Conservation (phyloP, 2,113 vertebrate genomes). For the Grammomys dolichurus region DNA sequence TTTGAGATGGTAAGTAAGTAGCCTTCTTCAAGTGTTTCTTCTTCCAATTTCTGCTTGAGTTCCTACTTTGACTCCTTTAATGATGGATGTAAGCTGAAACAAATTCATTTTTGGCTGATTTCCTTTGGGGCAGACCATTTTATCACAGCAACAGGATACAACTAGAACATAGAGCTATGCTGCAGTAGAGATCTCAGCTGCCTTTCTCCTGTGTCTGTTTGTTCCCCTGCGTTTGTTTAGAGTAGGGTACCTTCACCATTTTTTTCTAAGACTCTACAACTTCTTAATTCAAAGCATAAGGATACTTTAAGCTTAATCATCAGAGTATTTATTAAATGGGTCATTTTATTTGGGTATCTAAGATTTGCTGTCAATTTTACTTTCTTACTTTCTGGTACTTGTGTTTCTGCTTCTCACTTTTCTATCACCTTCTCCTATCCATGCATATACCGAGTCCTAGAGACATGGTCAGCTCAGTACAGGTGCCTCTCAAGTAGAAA, state of each 20-base stretch:
- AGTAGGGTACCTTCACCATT: background rate
- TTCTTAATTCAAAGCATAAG: background rate
- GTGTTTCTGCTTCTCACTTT: background rate
- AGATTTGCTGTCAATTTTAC: background rate
- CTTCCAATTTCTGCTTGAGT: background rate
- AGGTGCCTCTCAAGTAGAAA: background rate
- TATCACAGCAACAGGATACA: background rate
- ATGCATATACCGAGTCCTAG: background rate
- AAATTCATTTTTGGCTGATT: background rate
- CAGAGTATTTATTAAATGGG: background rate
- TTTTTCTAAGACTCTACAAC: background rate
- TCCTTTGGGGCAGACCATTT: background rate
- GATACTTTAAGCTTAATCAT: conserved; percentile 8
- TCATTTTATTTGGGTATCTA: background rate
- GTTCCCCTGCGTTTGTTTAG: background rate
- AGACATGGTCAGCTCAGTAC: background rate
- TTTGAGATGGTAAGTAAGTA: too few relatives aligned
- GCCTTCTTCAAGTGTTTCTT: background rate
- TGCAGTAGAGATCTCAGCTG: background rate
- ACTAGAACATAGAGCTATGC: background rate
- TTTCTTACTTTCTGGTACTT: background rate
- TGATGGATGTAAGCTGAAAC: background rate
- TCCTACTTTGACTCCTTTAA: background rate
- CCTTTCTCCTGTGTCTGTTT: background rate
- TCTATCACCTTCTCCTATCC: background rate